These are phyloP conservation scores for Rhipidura dahli DNA, from an alignment of 2,113 vertebrate species.

Conservation along the genomic window DNA sequence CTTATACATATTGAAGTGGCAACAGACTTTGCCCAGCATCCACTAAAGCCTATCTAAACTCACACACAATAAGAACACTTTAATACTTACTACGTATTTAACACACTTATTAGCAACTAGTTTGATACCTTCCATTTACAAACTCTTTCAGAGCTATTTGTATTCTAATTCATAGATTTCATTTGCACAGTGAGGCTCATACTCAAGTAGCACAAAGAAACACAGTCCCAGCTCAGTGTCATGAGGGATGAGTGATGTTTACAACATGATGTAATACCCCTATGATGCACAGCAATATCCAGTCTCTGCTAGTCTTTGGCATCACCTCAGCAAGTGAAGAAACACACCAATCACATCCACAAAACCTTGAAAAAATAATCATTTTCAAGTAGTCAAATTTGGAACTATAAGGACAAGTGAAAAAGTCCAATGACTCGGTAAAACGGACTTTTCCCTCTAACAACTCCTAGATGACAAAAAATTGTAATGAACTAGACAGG, in stretches of 20 bases:
- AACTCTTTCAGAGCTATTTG: not conserved
- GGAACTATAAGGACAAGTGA: not conserved
- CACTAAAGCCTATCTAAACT: not conserved
- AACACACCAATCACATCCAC: not conserved
- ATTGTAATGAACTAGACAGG: not conserved
- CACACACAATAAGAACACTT: not conserved
- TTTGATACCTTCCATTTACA: not conserved
- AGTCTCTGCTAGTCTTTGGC: not conserved
- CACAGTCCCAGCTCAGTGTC: not conserved
- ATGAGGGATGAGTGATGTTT: not conserved
- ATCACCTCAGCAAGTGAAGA: not conserved
- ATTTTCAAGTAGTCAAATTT: not conserved
- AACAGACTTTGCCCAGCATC: not conserved
- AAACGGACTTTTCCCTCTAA: not conserved
- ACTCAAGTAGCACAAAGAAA: not conserved
- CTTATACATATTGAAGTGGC: not conserved
- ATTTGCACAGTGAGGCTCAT: not conserved
- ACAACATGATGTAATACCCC: accelerated
- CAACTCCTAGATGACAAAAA: not conserved
- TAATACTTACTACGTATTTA: not conserved
- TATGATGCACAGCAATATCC: not conserved
- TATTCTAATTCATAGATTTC: not conserved
- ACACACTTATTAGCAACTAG: not conserved
- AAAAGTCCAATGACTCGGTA: not conserved
- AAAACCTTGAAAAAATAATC: not conserved